Evolutionary conservation across 2,797 vertebrate species (phyloP).

Genomic region (Pantherophis vulpinus): DNA sequence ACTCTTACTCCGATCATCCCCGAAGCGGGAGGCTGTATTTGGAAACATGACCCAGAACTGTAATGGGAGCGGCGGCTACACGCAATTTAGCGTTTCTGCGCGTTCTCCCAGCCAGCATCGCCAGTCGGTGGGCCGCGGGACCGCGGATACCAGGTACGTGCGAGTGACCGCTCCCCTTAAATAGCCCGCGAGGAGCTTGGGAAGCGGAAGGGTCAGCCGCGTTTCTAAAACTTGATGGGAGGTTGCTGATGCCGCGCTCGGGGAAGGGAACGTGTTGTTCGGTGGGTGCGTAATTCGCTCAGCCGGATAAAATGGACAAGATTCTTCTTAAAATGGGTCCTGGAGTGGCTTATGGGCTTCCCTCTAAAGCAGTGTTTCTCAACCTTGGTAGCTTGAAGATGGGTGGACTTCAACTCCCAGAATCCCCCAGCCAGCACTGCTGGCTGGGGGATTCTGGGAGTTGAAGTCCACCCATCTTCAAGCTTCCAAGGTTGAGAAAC

Average conservation of each 20-base stretch:
- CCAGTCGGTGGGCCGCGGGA: neutral
- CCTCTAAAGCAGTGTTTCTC: neutral
- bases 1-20: neutral
- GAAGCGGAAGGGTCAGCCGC: neutral
- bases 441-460: too few relatives aligned
- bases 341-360: neutral
- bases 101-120: neutral
- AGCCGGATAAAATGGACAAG: neutral
- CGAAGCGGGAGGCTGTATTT: too few relatives aligned
- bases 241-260: too few relatives aligned
- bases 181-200: neutral
- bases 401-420: too few relatives aligned
- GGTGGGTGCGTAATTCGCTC: neutral
- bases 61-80: too few relatives aligned
- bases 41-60: constrained; percentile 4
- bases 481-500: too few relatives aligned
- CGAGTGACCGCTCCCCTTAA: neutral
- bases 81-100: neutral
- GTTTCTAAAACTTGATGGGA: neutral
- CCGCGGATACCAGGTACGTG: neutral
- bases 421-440: too few relatives aligned
- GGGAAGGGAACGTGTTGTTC: neutral
- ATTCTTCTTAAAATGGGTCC: neutral
- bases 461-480: too few relatives aligned
- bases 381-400: too few relatives aligned